A percentile compares a stretch with the other conserved stretches of the same genome.
Conservation (phyloP, 2,797 vertebrate genomes). For the Pangasius sanitwongsei region DNA sequence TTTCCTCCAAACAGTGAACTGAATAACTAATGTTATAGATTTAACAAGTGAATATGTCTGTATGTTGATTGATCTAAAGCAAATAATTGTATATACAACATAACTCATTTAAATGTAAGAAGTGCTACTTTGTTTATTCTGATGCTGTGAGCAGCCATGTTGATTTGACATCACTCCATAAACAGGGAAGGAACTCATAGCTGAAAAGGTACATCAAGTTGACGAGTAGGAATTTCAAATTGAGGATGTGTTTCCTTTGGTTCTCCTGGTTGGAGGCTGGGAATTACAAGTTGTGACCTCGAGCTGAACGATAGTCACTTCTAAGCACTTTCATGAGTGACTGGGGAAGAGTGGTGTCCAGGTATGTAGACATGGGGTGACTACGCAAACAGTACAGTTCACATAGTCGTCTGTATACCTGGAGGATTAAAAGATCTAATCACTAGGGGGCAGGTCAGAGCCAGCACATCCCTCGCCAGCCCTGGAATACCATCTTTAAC, state of each 20-base stretch:
- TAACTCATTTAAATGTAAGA: not conserved
- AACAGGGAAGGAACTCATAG: not conserved
- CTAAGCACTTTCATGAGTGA: not conserved
- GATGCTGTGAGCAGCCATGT: not conserved
- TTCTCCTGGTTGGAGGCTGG: not conserved
- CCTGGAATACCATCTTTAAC: not conserved
- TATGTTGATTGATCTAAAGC: not conserved
- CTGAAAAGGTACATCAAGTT: not conserved
- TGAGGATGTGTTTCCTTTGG: not conserved
- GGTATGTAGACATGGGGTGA: not conserved
- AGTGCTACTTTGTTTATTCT: not conserved
- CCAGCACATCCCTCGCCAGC: not conserved
- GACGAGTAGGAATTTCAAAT: not conserved
- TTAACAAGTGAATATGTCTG: not conserved
- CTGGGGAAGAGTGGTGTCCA: too few relatives aligned
- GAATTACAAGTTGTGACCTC: not conserved
- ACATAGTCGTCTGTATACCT: not conserved
- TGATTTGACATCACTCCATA: not conserved
- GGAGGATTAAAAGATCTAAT: not conserved
- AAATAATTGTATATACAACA: not conserved
- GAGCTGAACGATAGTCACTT: not conserved
- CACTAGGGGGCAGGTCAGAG: not conserved
- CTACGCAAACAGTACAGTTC: not conserved
- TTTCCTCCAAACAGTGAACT: not conserved
- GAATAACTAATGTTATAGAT: not conserved